Conservation (phyloP, 2,113 vertebrate species). For the Numida meleagris region DNA sequence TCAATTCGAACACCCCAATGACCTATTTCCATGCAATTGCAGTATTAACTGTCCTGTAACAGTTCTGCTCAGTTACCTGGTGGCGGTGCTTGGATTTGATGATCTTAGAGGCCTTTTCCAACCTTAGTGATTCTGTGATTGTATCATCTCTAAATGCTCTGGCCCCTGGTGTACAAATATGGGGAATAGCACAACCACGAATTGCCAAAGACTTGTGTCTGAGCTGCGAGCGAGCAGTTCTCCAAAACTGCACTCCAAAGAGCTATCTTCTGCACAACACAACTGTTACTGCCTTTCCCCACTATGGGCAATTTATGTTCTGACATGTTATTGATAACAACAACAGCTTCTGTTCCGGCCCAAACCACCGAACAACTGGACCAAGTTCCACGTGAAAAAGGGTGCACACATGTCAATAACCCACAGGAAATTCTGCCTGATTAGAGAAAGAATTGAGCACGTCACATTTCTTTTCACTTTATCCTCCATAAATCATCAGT, state of each 20-base stretch:
- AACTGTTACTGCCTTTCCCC: neutral
- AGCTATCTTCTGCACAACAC: neutral
- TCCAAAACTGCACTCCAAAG: neutral
- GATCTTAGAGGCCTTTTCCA: neutral
- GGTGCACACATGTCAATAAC: accelerated
- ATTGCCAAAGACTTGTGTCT: neutral
- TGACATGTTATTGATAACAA: neutral
- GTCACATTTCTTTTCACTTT: neutral
- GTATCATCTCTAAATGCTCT: neutral
- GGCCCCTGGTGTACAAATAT: neutral
- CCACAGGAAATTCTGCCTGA: neutral
- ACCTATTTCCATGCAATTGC: too few species aligned
- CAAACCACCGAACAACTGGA: neutral
- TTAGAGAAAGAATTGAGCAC: neutral
- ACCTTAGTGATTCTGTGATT: too few species aligned
- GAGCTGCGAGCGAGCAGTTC: neutral
- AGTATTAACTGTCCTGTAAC: too few species aligned
- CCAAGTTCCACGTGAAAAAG: neutral
- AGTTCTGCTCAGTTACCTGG: too few species aligned
- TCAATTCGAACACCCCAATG: neutral
- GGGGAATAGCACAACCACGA: neutral
- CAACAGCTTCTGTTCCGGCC: neutral
- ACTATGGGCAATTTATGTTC: neutral
- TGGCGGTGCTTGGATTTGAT: too few species aligned
- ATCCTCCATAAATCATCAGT: neutral